Evolutionary conservation across 2,888 invertebrate genomes (phyloP).

Genomic region (Amaurobius ferox): DNA sequence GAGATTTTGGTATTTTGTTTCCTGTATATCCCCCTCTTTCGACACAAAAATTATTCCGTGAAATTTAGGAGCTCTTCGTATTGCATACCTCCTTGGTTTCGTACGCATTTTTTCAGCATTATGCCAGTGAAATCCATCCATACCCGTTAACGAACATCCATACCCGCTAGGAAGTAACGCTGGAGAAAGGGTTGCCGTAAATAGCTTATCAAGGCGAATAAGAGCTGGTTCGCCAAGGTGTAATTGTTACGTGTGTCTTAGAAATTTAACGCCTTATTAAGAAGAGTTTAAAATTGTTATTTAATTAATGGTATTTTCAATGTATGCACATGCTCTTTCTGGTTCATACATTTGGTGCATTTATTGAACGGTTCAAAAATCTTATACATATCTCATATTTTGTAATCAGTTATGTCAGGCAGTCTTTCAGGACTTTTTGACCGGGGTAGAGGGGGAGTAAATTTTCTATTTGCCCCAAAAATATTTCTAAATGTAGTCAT

Average conservation of each 20-base stretch:
- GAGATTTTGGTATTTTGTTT: slow-evolving; percentile 31
- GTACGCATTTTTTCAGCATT: background rate
- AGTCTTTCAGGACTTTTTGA: no score
- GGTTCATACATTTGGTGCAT: no score
- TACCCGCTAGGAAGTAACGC: slow-evolving; percentile 23
- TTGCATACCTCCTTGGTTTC: slow-evolving; percentile 47
- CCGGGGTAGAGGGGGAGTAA: no score
- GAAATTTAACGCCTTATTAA: no score
- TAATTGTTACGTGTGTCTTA: background rate
- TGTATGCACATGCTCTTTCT: no score
- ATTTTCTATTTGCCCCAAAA: no score
- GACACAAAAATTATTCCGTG: slow-evolving; percentile 62
- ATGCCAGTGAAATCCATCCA: background rate
- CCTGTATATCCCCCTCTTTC: background rate
- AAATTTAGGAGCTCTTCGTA: slow-evolving; percentile 57
- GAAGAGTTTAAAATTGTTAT: no score
- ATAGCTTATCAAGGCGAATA: slow-evolving; percentile 4
- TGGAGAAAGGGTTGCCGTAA: slow-evolving; percentile 38
- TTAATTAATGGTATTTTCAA: no score
- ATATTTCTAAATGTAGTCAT: no score
- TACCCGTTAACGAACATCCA: slow-evolving; percentile 18
- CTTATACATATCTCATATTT: no score
- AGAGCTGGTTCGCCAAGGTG: slow-evolving; percentile 15
- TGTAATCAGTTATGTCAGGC: no score
- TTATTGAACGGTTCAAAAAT: no score